These are phyloP conservation scores for Mizuhopecten yessoensis DNA, from an alignment of 1,140 invertebrate genomes.

Conservation along the genomic window DNA sequence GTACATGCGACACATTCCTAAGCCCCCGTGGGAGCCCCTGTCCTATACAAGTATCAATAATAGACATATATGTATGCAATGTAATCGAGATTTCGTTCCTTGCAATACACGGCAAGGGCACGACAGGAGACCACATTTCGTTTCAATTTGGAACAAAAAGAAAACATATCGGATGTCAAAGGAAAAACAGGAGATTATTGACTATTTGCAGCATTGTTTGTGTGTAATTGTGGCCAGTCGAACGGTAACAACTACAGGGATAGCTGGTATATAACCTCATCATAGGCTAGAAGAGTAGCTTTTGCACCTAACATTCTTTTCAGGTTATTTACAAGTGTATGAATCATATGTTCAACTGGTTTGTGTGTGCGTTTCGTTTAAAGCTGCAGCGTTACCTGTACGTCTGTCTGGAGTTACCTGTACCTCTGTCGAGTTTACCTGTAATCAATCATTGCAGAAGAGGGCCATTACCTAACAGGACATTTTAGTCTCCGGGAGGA, in stretches of 20 bases:
- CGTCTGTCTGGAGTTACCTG: slow-evolving; percentile 11
- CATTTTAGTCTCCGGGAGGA: neutral
- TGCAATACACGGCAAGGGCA: neutral
- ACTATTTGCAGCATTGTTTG: neutral
- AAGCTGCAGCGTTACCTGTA: neutral
- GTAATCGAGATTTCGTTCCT: neutral
- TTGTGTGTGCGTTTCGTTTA: neutral
- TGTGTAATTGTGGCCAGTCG: neutral
- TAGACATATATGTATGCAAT: neutral
- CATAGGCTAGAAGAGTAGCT: neutral
- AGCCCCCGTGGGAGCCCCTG: neutral
- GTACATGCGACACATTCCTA: neutral
- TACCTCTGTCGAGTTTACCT: neutral
- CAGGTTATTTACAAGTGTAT: slow-evolving; percentile 7
- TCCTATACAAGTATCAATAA: slow-evolving; percentile 26
- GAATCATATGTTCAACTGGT: slow-evolving; percentile 26
- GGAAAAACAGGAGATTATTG: neutral
- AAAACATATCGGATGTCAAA: neutral
- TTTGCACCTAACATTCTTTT: neutral
- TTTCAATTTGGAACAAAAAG: slow-evolving; percentile 4
- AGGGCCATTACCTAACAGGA: neutral
- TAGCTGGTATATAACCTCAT: neutral
- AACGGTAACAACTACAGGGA: neutral
- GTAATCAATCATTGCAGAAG: neutral
- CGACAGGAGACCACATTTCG: neutral